Percentiles rank a stretch among this genome's conserved stretches.
Evolutionary conservation across 1,140 invertebrate genomes (phyloP).

Genomic region (Drosophila kikkawai): DNA sequence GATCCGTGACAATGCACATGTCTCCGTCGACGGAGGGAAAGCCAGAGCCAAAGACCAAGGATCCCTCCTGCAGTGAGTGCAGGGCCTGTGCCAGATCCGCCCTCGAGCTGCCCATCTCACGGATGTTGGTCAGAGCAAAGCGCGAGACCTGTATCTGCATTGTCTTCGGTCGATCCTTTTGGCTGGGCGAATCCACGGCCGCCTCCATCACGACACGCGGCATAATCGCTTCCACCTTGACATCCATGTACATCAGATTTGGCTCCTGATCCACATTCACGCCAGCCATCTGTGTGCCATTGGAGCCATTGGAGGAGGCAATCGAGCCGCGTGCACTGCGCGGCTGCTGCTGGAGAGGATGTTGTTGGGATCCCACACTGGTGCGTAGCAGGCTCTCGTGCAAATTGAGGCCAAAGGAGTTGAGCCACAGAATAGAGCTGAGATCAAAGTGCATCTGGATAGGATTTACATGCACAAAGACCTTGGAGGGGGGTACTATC

Average conservation of each 20-base stretch:
- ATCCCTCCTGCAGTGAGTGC: constrained; percentile 90
- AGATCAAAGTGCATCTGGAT: constrained; percentile 94
- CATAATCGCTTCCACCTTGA: constrained; percentile 95
- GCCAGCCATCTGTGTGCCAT: constrained; percentile 75
- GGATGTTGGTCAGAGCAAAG: constrained; percentile 92
- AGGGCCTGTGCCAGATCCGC: constrained; percentile 91
- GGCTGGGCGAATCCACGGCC: constrained; percentile 74
- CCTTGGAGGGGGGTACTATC: constrained; percentile 95
- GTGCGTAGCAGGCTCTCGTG: constrained; percentile 89
- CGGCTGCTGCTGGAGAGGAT: constrained; percentile 14
- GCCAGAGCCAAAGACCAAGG: constrained; percentile 90
- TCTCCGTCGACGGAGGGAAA: constrained; percentile 90
- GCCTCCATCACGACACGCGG: constrained; percentile 87
- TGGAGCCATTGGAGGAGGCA: constrained; percentile 77
- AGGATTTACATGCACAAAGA: constrained; percentile 96
- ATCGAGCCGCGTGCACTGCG: constrained; percentile 67
- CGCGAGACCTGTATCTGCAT: constrained; percentile 93
- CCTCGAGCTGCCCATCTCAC: constrained; percentile 89
- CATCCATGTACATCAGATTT: constrained; percentile 91
- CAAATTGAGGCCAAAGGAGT: constrained; percentile 96
- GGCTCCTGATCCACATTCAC: constrained; percentile 79
- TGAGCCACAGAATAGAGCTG: constrained; percentile 95
- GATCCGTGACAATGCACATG: constrained; percentile 90
- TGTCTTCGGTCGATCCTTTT: constrained; percentile 90
- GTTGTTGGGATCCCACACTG: constrained; percentile 82